A percentile compares a stretch with the other conserved stretches of the same genome.
These are phyloP conservation scores for Portunus trituberculatus DNA, from an alignment of 1,140 invertebrate genomes.

Conservation along the genomic window DNA sequence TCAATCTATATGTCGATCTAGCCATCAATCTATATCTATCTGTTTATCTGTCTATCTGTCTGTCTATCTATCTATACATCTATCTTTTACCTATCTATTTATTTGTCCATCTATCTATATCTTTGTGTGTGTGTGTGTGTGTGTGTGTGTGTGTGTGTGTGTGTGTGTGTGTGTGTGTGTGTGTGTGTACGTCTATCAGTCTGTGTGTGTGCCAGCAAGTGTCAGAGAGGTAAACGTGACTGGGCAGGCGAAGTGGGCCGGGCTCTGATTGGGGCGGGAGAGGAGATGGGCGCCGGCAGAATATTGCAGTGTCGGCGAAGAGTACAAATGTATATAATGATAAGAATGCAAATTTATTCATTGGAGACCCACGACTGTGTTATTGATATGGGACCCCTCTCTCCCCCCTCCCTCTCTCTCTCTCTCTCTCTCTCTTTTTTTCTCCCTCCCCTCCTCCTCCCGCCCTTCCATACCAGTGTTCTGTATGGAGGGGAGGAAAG, in stretches of 20 bases:
- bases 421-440: neutral
- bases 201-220: no score
- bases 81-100: no score
- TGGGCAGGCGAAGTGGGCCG: no score
- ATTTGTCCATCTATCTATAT: neutral
- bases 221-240: no score
- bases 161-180: no score
- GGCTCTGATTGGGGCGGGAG: neutral
- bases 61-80: no score
- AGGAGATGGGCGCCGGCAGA: neutral
- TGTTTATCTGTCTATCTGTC: no score
- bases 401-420: neutral
- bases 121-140: neutral
- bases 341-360: constrained; percentile 15
- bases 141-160: neutral
- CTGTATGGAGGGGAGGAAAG: no score
- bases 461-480: neutral
- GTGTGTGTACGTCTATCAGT: no score
- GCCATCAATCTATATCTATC: no score
- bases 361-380: neutral
- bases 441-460: neutral
- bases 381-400: neutral
- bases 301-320: constrained; percentile 1
- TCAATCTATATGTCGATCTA: no score
- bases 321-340: constrained; percentile 14